Evolutionary conservation across 2,113 vertebrate species (phyloP), one percentile per base, ranked within the genome.

Genomic region (Regulus satrapa): DNA sequence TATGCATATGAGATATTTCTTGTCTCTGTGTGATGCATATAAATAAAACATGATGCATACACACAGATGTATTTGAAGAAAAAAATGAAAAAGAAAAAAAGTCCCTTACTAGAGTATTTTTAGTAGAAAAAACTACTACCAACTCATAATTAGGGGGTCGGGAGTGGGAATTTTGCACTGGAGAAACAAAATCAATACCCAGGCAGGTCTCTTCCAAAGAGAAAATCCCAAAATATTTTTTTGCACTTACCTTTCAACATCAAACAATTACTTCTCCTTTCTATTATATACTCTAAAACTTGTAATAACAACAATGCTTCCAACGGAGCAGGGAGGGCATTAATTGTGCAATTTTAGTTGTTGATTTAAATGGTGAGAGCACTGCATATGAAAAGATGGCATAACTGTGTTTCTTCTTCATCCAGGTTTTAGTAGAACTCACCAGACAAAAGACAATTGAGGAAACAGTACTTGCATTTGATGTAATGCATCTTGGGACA

Each of bases 341-440:
- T 43, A 5, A 10, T 59, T 74, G 12, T 0, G 1, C 1, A 12
- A 28, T 51, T 43, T 52, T 46, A 31, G 3, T 21, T 73, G 6
- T 25, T 69, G 19, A 2, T 91, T 81, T 66, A 28, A 62, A 31
- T 41, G 6, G 3, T 64, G 55, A 89, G 68, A 78, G 31, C 14
- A 9, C 8, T 51, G 6, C 5, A 3, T 20, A 8, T 75, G 55
- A 56, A 29, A 55, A 56, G 10, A 21, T 26, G 29, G 6, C 31
- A 8, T 54, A 75, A 78, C n/a, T 49, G 4, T 52, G 29, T 76
- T 92, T 92, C 29, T 91, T 80, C 34, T 49, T 97, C 11, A 52
- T 96, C 26, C 92, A 99, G 99, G 99, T 99, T 72, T 92, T 99
- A 90, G 46, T 99, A 88, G 99, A 99, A 96, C 98, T 99, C 80